These are phyloP conservation scores for Drosophila pseudoobscura DNA, from an alignment of 1,140 invertebrate genomes.

Conservation along the genomic window DNA sequence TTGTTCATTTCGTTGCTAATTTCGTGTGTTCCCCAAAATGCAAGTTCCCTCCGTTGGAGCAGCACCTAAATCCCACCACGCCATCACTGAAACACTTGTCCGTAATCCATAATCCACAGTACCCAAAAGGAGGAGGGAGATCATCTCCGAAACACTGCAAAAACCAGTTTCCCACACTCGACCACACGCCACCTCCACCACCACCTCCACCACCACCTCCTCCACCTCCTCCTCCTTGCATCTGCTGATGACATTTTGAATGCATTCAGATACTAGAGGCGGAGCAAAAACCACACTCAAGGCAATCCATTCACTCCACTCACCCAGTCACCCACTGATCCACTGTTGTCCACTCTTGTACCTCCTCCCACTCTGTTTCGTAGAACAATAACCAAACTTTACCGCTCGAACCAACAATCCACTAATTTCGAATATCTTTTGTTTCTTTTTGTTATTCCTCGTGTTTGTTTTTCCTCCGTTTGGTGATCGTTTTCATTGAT, in stretches of 20 bases:
- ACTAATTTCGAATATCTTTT: conserved; percentile 43
- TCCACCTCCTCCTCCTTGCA: conserved; percentile 32
- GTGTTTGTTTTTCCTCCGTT: not conserved
- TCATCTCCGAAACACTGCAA: no score
- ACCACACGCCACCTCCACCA: not conserved
- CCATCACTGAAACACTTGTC: no score
- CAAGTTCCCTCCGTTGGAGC: no score
- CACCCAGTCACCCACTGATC: not conserved
- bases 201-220: conserved; percentile 18
- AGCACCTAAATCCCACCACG: no score
- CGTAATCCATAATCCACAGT: no score
- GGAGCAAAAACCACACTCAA: conserved; percentile 30
- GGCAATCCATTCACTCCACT: conserved; percentile 26
- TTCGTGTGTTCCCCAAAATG: no score
- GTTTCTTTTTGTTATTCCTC: conserved; percentile 24
- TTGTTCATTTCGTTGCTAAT: not conserved
- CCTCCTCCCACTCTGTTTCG: conserved; percentile 6
- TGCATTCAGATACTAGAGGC: conserved; percentile 30
- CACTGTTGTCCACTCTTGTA: no score
- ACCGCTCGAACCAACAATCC: conserved; percentile 25
- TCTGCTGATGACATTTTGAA: conserved; percentile 41
- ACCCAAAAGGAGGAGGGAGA: no score
- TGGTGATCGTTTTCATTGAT: not conserved
- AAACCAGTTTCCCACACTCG: no score
- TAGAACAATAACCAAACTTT: conserved; percentile 30